These are phyloP conservation scores for Apamea monoglypha DNA, from an alignment of 2,888 invertebrate genomes.

Conservation along the genomic window DNA sequence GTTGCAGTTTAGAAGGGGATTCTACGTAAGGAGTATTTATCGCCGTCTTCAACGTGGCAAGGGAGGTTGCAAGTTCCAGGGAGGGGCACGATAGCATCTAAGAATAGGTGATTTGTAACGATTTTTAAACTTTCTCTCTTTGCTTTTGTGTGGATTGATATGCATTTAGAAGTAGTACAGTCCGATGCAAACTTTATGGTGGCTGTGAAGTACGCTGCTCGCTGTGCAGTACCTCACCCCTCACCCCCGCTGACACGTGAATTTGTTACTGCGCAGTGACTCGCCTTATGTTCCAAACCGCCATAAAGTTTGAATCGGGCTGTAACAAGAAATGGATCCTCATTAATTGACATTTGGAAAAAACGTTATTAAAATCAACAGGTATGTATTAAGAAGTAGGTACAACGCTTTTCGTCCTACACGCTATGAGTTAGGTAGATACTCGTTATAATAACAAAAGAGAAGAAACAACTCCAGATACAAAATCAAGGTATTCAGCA, in stretches of 20 bases:
- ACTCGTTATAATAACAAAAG: not conserved
- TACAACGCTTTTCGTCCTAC: not conserved
- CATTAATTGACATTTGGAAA: not conserved
- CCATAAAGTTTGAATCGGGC: not conserved
- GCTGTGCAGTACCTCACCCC: not conserved
- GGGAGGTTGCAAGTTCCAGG: slow-evolving; percentile 10
- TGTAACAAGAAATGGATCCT: not conserved
- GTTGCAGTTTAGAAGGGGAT: slow-evolving; percentile 38
- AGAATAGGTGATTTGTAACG: slow-evolving; percentile 27
- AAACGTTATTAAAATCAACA: not conserved
- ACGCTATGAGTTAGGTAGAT: not conserved
- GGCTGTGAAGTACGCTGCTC: not conserved
- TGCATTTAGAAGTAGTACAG: not conserved
- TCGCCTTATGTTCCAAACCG: not conserved
- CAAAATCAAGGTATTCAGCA: not conserved
- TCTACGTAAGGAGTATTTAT: slow-evolving; percentile 53
- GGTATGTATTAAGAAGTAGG: not conserved
- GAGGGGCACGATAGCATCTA: slow-evolving; percentile 9
- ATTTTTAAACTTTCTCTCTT: slow-evolving; percentile 14
- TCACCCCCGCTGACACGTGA: not conserved
- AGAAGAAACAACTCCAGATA: not conserved
- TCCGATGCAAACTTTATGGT: not conserved
- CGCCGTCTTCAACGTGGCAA: slow-evolving; percentile 22
- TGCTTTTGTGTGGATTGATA: not conserved
- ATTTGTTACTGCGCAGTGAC: not conserved